A percentile compares a stretch with the other conserved stretches of the same genome.
Conservation (phyloP, 2,113 vertebrate genomes). For the Callopanchax toddi region DNA sequence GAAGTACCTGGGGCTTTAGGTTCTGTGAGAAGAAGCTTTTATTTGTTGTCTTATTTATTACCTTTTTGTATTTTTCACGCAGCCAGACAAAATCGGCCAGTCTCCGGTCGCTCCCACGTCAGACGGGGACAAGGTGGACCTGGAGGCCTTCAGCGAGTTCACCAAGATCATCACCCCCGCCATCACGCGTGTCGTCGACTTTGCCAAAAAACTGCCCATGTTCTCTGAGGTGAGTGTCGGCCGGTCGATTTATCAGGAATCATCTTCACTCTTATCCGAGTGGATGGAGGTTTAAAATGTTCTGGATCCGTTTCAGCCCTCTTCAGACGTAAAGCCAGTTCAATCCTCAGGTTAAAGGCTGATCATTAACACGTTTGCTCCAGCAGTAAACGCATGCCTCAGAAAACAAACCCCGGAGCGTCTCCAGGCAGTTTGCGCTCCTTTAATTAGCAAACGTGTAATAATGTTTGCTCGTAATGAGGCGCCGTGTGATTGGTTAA, state of each 20-base stretch:
- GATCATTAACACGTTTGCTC: background rate
- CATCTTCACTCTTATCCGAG: too few relatives aligned
- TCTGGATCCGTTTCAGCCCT: too few relatives aligned
- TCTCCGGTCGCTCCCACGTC: constrained; percentile 90
- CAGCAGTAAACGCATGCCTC: accelerated
- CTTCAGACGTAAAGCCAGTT: too few relatives aligned
- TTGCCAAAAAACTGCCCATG: constrained; percentile 99
- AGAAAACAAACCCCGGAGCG: background rate
- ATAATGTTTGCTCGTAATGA: constrained; percentile 42
- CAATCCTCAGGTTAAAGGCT: background rate
- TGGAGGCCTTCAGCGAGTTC: constrained; percentile 98
- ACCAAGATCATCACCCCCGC: constrained; percentile 99
- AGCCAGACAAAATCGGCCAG: constrained; percentile 98
- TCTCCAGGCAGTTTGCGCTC: constrained; percentile 2
- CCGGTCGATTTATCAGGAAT: too few relatives aligned
- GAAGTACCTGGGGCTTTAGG: too few relatives aligned
- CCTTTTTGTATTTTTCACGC: background rate
- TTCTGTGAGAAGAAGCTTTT: too few relatives aligned
- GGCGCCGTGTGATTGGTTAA: constrained; percentile 44
- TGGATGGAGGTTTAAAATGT: background rate
- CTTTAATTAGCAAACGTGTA: constrained; percentile 35
- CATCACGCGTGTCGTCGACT: constrained; percentile 98
- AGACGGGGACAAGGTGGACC: constrained; percentile 94
- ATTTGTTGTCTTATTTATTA: too few relatives aligned
- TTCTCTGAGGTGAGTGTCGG: constrained; percentile 87